Percentiles rank a stretch among this genome's conserved stretches.
Conservation (phyloP, 2,113 vertebrate species). For the Martes martes region DNA sequence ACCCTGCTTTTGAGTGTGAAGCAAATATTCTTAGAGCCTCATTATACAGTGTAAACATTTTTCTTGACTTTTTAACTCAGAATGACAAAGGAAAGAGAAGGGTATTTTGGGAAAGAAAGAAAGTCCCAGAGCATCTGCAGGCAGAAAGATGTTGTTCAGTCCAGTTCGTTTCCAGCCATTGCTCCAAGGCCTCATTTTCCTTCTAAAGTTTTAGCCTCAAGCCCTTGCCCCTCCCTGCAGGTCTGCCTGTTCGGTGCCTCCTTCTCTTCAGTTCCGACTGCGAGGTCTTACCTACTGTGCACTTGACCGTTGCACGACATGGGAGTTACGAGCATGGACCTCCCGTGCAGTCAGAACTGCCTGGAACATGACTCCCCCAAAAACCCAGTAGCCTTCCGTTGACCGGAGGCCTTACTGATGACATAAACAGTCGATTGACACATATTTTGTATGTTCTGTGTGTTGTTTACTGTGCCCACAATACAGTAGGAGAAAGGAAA, state of each 20-base stretch:
- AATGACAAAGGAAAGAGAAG: background rate
- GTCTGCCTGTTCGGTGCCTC: background rate
- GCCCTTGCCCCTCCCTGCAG: background rate
- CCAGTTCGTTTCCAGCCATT: background rate
- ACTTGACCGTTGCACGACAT: background rate
- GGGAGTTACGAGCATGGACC: background rate
- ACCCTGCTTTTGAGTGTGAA: background rate
- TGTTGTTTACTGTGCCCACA: background rate
- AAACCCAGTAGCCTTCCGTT: background rate
- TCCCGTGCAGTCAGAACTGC: background rate
- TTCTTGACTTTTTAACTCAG: background rate
- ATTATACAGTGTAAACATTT: background rate
- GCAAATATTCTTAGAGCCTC: background rate
- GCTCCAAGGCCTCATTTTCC: background rate
- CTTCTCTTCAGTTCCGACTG: rapidly evolving
- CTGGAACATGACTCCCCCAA: background rate
- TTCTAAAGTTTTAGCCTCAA: background rate
- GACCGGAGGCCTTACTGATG: background rate
- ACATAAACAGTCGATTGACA: background rate
- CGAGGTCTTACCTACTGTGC: background rate
- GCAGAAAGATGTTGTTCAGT: background rate
- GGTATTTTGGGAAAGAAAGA: background rate
- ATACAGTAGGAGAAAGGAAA: background rate
- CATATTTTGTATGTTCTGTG: background rate
- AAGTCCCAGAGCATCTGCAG: background rate